These are phyloP conservation scores for Apostichopus japonicus DNA, from an alignment of 35 echinoderm and acorn worm genomes.

Conservation along the genomic window DNA sequence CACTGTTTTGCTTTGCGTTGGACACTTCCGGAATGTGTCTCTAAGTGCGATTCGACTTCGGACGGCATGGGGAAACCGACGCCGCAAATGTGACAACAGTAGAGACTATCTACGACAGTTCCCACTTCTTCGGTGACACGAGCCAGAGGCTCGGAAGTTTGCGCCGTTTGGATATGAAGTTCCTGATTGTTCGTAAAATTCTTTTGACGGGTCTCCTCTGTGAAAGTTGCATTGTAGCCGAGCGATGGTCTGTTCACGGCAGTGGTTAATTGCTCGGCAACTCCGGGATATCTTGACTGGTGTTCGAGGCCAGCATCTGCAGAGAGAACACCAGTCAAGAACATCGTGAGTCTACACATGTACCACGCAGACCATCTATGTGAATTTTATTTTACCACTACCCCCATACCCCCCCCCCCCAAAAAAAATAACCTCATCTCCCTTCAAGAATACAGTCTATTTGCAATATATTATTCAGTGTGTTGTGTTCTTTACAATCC, in stretches of 20 bases:
- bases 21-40: background rate
- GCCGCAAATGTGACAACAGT: background rate
- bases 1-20: background rate
- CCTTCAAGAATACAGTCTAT: too few relatives aligned
- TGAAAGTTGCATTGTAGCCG: background rate
- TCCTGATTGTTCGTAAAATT: too few relatives aligned
- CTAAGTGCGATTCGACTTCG: background rate
- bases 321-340: conserved; percentile 38
- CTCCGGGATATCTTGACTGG: conserved; percentile 28
- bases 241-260: background rate
- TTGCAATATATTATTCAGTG: too few relatives aligned
- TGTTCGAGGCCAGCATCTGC: conserved; percentile 13
- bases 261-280: background rate
- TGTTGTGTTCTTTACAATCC: too few relatives aligned
- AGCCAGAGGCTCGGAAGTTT: background rate
- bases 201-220: background rate
- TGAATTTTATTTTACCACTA: too few relatives aligned
- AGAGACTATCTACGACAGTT: background rate
- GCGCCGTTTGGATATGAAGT: background rate
- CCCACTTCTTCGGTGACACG: background rate
- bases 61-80: background rate
- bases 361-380: background rate
- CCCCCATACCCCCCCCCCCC: too few relatives aligned
- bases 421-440: too few relatives aligned
- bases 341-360: background rate